These are phyloP conservation scores for Synanthedon tipuliformis DNA, from an alignment of 2,888 invertebrate species.

Conservation along the genomic window DNA sequence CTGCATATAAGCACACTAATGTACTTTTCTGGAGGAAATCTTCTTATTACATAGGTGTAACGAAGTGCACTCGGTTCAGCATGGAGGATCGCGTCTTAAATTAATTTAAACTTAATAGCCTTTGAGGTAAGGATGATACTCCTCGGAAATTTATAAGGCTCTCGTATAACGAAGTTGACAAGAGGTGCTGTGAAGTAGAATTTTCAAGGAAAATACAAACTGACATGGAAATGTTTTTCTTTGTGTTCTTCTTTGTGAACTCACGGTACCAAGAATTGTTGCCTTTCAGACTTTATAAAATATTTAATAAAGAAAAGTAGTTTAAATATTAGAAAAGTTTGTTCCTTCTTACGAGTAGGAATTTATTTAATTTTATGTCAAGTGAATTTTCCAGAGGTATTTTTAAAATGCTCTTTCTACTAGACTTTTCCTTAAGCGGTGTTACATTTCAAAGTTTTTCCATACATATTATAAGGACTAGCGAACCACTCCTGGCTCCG, in stretches of 20 bases:
- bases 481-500: no score
- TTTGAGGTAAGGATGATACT: neutral
- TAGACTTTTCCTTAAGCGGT: no score
- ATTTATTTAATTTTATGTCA: no score
- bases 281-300: neutral
- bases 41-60: neutral
- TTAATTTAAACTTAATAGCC: neutral
- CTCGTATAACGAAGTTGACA: neutral
- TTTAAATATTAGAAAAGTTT: neutral
- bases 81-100: neutral
- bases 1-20: neutral
- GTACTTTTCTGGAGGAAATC: neutral
- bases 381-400: no score
- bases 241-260: neutral
- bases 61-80: neutral
- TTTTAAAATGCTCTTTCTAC: no score
- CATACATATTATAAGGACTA: no score
- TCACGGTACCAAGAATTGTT: neutral
- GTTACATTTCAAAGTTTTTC: no score
- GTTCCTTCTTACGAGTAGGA: neutral
- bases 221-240: neutral
- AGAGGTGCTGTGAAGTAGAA: neutral
- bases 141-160: neutral
- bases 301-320: neutral
- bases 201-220: neutral